Conservation (phyloP, 2,888 invertebrate genomes). For the Eledona agricola region DNA sequence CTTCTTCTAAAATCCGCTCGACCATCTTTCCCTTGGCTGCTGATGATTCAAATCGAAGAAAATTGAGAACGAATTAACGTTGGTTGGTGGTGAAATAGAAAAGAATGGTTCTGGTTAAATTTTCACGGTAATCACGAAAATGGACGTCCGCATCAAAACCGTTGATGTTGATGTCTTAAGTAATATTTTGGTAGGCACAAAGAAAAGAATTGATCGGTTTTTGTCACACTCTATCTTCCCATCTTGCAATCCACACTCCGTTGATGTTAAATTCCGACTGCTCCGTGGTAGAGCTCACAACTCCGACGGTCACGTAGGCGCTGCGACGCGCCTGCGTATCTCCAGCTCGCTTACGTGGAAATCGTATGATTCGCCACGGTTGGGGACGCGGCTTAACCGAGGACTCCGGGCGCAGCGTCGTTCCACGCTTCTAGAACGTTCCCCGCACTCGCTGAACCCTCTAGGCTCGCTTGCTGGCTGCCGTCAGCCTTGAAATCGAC, state of each 20-base stretch:
- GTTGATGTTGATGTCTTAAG: no score
- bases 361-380: slow-evolving; percentile 35
- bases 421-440: slow-evolving; percentile 17
- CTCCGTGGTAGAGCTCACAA: slow-evolving; percentile 30
- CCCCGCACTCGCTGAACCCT: no score
- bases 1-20: slow-evolving; percentile 73
- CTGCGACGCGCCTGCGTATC: slow-evolving; percentile 17
- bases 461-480: no score
- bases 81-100: neutral
- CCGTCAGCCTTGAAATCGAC: no score
- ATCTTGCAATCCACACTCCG: slow-evolving; percentile 53
- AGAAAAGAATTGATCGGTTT: slow-evolving; percentile 56
- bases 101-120: no score
- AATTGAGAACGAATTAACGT: slow-evolving; percentile 12
- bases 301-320: slow-evolving; percentile 37
- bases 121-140: no score
- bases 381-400: no score
- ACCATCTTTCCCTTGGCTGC: slow-evolving; percentile 64
- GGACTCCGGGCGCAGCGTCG: no score
- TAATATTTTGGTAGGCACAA: slow-evolving; percentile 54
- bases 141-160: no score
- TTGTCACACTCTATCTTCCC: slow-evolving; percentile 58
- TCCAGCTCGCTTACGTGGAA: slow-evolving; percentile 40
- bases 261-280: slow-evolving; percentile 63
- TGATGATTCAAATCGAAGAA: slow-evolving; percentile 5